Percentiles rank a stretch among this genome's conserved stretches.
Evolutionary conservation across 2,797 vertebrate genomes (phyloP).

Genomic region (Phoeniculus purpureus): DNA sequence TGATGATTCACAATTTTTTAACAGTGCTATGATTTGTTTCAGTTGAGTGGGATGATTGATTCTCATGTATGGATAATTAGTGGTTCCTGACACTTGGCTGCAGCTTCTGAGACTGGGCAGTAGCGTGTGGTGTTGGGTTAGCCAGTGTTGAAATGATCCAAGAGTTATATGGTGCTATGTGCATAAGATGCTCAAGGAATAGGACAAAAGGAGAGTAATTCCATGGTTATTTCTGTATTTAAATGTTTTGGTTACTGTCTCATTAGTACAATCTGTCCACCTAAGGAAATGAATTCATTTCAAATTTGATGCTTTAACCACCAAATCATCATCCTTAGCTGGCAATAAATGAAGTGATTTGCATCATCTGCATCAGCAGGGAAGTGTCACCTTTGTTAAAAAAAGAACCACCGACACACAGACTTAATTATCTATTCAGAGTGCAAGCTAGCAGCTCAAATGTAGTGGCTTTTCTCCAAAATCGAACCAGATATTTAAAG

Average conservation of each 20-base stretch:
- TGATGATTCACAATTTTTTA: background rate
- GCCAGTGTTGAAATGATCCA: background rate
- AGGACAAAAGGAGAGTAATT: background rate
- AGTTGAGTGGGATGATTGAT: background rate
- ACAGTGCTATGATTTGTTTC: background rate
- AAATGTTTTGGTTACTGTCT: slow-evolving; percentile 28
- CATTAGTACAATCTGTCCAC: background rate
- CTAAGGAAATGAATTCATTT: slow-evolving; percentile 33
- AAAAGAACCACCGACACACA: slow-evolving; percentile 64
- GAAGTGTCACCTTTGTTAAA: slow-evolving; percentile 68
- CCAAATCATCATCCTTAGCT: slow-evolving; percentile 49
- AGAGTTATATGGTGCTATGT: background rate
- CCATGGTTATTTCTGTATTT: background rate
- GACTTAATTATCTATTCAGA: slow-evolving; percentile 60
- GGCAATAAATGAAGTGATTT: slow-evolving; percentile 56
- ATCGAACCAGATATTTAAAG: slow-evolving; percentile 31
- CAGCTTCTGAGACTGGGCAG: background rate
- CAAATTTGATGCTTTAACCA: slow-evolving; percentile 37
- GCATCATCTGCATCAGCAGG: slow-evolving; percentile 59
- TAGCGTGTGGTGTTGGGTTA: background rate
- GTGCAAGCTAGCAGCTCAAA: slow-evolving; percentile 32
- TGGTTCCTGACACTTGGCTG: background rate
- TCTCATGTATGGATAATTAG: background rate
- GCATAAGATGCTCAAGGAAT: background rate
- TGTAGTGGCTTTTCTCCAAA: slow-evolving; percentile 24